These are phyloP conservation scores for Teleogryllus oceanicus DNA, from an alignment of 2,888 invertebrate species.

Conservation along the genomic window DNA sequence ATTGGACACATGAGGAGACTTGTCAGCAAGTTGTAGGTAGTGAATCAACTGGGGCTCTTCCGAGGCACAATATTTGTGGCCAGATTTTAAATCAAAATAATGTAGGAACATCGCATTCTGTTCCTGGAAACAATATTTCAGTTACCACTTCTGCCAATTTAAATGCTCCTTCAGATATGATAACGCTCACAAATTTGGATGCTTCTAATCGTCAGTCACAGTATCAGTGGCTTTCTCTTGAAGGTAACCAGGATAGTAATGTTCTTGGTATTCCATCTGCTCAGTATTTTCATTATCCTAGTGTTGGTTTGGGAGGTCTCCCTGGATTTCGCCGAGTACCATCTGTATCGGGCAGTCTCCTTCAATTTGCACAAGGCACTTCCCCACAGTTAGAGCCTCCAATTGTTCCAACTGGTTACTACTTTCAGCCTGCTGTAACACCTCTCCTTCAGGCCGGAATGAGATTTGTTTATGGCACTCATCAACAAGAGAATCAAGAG, in stretches of 20 bases:
- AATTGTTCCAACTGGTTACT: conserved; percentile 32
- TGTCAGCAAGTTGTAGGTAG: not conserved
- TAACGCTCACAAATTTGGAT: not conserved
- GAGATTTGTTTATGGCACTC: conserved; percentile 23
- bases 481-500: not conserved
- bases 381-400: conserved; percentile 26
- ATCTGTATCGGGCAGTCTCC: conserved; percentile 29
- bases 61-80: not conserved
- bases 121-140: not conserved
- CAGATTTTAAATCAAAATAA: not conserved
- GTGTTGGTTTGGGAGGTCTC: conserved; percentile 24
- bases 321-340: conserved; percentile 34
- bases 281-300: conserved; percentile 23
- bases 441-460: conserved; percentile 36
- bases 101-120: not conserved
- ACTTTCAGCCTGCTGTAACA: conserved; percentile 36
- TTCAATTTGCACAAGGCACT: conserved; percentile 30
- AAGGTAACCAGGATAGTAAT: not conserved
- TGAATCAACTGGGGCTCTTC: not conserved
- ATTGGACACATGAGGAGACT: not conserved
- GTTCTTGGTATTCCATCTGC: not conserved
- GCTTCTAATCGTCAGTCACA: not conserved
- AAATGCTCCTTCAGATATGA: not conserved
- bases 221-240: not conserved
- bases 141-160: not conserved